Evolutionary conservation across 2,113 vertebrate species (phyloP).

Genomic region (Amazona guildingii): DNA sequence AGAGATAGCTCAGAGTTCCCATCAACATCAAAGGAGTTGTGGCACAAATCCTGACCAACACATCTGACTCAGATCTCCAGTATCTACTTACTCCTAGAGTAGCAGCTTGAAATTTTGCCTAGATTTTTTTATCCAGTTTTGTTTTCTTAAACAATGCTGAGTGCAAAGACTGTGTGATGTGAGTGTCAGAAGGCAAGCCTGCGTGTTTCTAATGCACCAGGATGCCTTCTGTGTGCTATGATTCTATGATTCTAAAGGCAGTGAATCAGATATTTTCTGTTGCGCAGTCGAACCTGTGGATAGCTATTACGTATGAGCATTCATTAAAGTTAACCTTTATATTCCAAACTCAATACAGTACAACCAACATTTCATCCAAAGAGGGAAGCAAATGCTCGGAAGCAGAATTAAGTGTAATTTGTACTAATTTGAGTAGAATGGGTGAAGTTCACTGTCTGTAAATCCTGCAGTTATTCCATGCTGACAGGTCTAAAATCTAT

Average conservation of each 20-base stretch:
- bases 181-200: neutral
- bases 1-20: constrained; percentile 1
- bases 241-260: neutral
- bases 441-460: constrained; percentile 9
- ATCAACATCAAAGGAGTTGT: neutral
- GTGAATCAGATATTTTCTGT: neutral
- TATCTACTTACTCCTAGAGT: neutral
- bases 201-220: neutral
- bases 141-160: neutral
- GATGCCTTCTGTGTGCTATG: neutral
- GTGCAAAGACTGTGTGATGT: neutral
- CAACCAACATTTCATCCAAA: neutral
- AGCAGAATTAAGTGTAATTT: constrained; percentile 18
- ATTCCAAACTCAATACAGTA: neutral
- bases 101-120: neutral
- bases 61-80: neutral
- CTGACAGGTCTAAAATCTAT: neutral
- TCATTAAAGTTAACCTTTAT: neutral
- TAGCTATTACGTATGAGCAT: neutral
- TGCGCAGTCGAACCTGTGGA: neutral
- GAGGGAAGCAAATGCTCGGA: neutral
- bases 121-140: neutral
- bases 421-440: neutral
- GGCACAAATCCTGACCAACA: neutral
- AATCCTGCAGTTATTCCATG: neutral